Base-by-base conservation (phyloP, 1,140 invertebrate genomes). In the Lepidurus packardi region DNA sequence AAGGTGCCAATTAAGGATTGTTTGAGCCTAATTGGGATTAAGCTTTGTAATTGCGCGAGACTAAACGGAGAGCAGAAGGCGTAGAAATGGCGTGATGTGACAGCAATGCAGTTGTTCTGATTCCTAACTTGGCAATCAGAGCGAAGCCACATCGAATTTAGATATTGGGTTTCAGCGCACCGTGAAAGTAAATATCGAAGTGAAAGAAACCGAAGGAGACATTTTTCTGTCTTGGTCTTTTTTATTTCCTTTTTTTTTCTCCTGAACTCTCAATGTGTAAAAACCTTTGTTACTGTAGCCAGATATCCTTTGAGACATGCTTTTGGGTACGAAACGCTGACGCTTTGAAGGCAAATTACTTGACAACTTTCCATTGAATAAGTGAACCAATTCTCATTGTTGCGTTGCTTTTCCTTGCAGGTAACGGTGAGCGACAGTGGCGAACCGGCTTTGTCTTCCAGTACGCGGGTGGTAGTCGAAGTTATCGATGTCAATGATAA, bases 401-500 rank as follows among this genome's bases (percentile, higher is more conserved):
- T 34, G 34, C 42, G 13, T 73, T 78, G 6, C 21, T 78, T 47
- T 34, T 75, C 86, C 82, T 82, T 88, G 11, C 82, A 85, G 80
- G 88, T 94, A 43, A 89, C 90, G 53, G 90, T 95, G 42, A 90
- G 88, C 78, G 95, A 98, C 85, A 91, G 93, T 84, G 93, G 92
- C 47, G 84, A 82, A 1, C 93, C 93, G 16, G 82, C 88, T 7
- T 86, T 96, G 77, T 90, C 91, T 4, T 95, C 94, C 6, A 92
- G 91, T 5, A 94, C 93, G 13, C 89, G 93, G 79, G 91, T 98
- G 44, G 89, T 94, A 41, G 89, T 98, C 65, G 87, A 89, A 77
- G 91, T 98, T 9, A 86, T 89, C 25, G 94, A 97, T 85, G 87
- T 93, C 78, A 96, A 97, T 86, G 95, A 97, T 84, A 90, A 93